phyloP scores from a whole-genome alignment of 2,113 vertebrate genomes.

The Mormoops blainvillei region DNA sequence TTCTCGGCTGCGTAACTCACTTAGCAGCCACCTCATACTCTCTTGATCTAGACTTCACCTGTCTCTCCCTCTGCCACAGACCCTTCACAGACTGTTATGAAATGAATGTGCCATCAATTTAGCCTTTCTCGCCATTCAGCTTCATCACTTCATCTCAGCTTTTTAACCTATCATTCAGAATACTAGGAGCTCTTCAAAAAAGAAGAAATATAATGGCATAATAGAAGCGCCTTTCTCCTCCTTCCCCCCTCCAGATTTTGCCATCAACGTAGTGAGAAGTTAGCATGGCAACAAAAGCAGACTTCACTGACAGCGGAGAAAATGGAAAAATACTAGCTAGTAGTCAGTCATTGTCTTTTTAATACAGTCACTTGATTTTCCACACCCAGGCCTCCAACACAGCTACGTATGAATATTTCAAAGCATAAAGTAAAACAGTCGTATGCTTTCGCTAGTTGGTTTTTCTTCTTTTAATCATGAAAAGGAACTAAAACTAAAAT shows the following conservation, averaged over 20 bases:
- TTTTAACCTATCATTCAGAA: constrained; percentile 29
- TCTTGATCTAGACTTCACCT: background rate
- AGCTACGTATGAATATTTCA: background rate
- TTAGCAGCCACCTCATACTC: background rate
- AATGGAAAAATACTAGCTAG: constrained; percentile 34
- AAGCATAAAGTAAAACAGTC: background rate
- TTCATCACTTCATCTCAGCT: constrained; percentile 30
- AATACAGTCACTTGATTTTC: constrained; percentile 21
- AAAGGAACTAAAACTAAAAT: background rate
- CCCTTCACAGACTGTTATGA: background rate
- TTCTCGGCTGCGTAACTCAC: background rate
- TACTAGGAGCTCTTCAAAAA: constrained; percentile 9
- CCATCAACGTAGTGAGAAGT: background rate
- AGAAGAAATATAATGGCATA: constrained; percentile 17
- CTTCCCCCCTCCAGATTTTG: background rate
- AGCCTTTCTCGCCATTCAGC: background rate
- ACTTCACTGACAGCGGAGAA: background rate
- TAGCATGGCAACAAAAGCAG: constrained; percentile 33
- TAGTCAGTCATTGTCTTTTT: constrained; percentile 32
- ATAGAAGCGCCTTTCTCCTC: background rate
- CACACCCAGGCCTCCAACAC: background rate
- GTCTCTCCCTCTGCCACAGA: background rate
- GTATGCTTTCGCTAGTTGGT: background rate
- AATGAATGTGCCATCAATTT: background rate
- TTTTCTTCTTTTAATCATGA: background rate